Conservation (phyloP, 2,888 invertebrate genomes). For the Lasioglossum leucozonium region DNA sequence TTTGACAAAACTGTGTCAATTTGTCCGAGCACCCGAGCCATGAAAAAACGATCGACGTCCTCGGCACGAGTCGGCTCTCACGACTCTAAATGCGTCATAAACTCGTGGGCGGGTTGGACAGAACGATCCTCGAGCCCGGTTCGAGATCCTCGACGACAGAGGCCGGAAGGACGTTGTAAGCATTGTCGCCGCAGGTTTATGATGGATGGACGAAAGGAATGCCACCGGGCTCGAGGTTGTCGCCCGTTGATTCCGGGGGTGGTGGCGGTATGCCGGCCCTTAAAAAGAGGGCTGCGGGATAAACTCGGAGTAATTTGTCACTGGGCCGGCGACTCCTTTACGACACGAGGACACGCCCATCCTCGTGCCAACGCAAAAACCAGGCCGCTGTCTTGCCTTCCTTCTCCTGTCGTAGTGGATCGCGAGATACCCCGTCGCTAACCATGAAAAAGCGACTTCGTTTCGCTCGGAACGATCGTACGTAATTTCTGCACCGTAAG, state of each 20-base stretch:
- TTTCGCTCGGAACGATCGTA: conserved; percentile 3
- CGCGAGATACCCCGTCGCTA: conserved; percentile 44
- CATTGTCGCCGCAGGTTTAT: conserved; percentile 77
- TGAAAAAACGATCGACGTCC: conserved; percentile 45
- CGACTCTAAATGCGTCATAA: conserved; percentile 57
- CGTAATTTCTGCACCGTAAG: conserved; percentile 22
- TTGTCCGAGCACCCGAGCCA: not conserved
- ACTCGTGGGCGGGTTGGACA: conserved; percentile 63
- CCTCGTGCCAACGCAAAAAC: conserved; percentile 61
- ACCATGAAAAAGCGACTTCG: conserved; percentile 53
- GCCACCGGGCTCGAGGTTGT: conserved; percentile 58
- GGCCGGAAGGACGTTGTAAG: conserved; percentile 76
- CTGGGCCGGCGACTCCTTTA: conserved; percentile 68
- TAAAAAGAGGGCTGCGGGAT: conserved; percentile 73
- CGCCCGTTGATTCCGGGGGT: conserved; percentile 62
- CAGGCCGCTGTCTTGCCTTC: conserved; percentile 40
- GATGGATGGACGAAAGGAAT: conserved; percentile 77
- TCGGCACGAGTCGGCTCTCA: not conserved
- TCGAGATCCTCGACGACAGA: conserved; percentile 58
- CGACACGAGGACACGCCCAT: conserved; percentile 66
- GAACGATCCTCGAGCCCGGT: conserved; percentile 57
- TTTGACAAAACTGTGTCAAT: not conserved
- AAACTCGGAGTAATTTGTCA: conserved; percentile 79
- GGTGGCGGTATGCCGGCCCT: conserved; percentile 58
- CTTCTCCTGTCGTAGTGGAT: conserved; percentile 28